Evolutionary conservation across 2,113 vertebrate genomes (phyloP), one percentile per base, ranked within the genome.

Genomic region (Sapajus apella): DNA sequence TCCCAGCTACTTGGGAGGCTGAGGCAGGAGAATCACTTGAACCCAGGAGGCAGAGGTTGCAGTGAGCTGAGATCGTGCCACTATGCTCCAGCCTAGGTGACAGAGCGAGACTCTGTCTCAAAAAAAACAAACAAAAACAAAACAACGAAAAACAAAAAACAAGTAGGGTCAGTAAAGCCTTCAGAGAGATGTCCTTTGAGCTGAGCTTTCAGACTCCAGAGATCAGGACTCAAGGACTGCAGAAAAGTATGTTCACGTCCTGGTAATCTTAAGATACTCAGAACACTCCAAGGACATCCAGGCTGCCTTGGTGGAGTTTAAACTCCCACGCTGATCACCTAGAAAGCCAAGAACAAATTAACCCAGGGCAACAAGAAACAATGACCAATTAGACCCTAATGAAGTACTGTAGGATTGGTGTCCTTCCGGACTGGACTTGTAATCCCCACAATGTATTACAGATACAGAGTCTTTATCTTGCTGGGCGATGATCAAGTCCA

Each of bases 181-280:
- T 50, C 76, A 50, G 40, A 23, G 50, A 70, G 6, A 23, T 16
- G 21, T 45, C n/a, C 2, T 27, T 52, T 32, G 25, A 23, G 16
- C 66, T 40, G 47, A 66, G 10, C n/a, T 37, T 47, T 55, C n/a
- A 50, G 77, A 52, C 40, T 17, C 72, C 4, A 52, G 72, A 70
- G 43, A 10, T 72, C 55, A 30, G 9, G 43, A 47, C 8, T 30
- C 11, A n/a, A 32, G 45, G 52, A n/a, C 21, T 58, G 30, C 14
- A 25, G 13, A n/a, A 32, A 6, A 23, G 11, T 2, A 6, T 1
- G 2, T 27, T 17, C 30, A 2, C 2, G 0, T 68, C 13, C 52
- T 13, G 18, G 43, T 4, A 17, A 3, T 17, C 32, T 45, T 1
- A 12, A 6, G 0, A 9, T 0, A 13, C 40, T 50, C 35, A n/a